These are phyloP conservation scores for Lepidocyrtinus sp. DNA, from an alignment of 2,888 invertebrate species.

Conservation along the genomic window DNA sequence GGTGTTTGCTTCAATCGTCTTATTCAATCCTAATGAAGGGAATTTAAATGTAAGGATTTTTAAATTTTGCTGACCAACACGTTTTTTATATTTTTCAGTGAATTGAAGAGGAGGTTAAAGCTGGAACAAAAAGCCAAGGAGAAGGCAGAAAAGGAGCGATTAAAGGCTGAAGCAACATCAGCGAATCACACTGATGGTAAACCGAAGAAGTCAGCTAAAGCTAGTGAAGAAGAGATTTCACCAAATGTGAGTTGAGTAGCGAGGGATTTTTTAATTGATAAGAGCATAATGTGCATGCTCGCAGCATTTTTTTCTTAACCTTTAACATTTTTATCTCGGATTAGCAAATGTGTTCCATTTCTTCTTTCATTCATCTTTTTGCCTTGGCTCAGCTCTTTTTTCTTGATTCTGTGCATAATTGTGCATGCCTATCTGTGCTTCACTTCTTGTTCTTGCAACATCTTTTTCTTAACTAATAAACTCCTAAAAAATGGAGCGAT, in stretches of 20 bases:
- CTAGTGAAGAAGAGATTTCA: constrained; percentile 86
- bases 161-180: constrained; percentile 74
- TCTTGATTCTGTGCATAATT: no score
- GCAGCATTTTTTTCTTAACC: no score
- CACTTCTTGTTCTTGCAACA: neutral
- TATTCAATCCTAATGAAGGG: no score
- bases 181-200: constrained; percentile 70
- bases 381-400: no score
- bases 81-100: constrained; percentile 80
- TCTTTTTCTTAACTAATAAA: neutral
- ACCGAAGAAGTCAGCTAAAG: constrained; percentile 71
- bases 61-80: no score
- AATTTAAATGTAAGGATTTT: no score
- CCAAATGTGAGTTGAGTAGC: constrained; percentile 81
- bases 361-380: no score
- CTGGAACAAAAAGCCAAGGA: constrained; percentile 95
- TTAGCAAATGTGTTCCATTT: no score
- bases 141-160: constrained; percentile 81
- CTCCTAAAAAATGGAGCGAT: neutral
- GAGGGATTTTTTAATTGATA: constrained; percentile 6
- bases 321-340: no score
- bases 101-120: constrained; percentile 92
- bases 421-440: neutral
- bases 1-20: no score
- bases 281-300: no score